Evolutionary conservation across 2,113 vertebrate genomes (phyloP), one percentile per base, ranked within the genome.

Genomic region (Reinhardtius hippoglossoides): DNA sequence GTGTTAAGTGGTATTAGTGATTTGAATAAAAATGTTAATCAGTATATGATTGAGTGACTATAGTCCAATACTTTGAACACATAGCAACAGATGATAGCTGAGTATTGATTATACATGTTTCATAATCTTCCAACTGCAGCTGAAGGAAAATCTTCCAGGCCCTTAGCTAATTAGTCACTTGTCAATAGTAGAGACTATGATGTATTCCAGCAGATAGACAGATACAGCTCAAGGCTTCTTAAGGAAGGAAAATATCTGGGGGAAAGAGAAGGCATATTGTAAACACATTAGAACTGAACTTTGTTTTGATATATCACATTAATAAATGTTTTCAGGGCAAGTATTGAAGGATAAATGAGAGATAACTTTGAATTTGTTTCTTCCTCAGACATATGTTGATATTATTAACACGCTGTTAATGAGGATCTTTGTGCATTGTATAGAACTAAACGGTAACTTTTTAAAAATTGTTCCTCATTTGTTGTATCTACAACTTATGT

Each of bases 171-270:
- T 92, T 91, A 89, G 77, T 87, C 65, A 88, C 79, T 81, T 85
- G 85, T 89, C 88, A 80, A 86, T 89, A 88, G 87, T 80, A 88
- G 72, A 86, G 58, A 78, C 57, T 68, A 80, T 82, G 84, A 89
- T 85, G 59, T 82, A 82, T 89, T 86, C 74, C 71, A 71, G 59
- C 2, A 24, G 59, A 71, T 15, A 50, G 21, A 42, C 42, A 78
- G 73, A 58, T 81, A 15, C 76, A 73, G 40, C 37, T 69, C 75
- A 83, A 46, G 50, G 67, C 74, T 70, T 60, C 40, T 57, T 18
- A 48, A 66, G 71, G 1, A 31, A 44, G 23, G 60, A 24, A 12
- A 61, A 61, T 9, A 54, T 15, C 13, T 55, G 40, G 63, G 72
- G 23, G 64, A 68, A 14, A 76, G 62, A 63, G 54, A n/a, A 54